Base-by-base conservation (phyloP, 2,113 vertebrate species). In the Upupa epops region DNA sequence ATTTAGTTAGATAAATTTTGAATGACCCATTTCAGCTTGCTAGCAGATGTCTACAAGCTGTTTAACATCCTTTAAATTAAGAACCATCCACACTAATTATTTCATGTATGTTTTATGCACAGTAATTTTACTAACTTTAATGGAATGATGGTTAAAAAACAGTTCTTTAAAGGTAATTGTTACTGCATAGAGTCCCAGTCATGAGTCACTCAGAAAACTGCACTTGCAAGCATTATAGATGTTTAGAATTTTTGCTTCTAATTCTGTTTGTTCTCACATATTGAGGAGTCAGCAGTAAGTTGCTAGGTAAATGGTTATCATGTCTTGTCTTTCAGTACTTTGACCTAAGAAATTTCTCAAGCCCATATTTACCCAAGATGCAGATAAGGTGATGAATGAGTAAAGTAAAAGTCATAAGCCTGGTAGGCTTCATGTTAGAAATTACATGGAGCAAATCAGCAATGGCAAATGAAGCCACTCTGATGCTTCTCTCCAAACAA, bases 31-130 rank as follows among this genome's bases (percentile, higher is more conserved):
- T 98, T 99, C 98, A 97, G 98, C 98, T 98, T 98, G 96, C 97
- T 98, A 99, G 98, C 98, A 99, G 98, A 99, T 99, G 99, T 99
- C 98, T 98, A 99, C 98, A 99, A 99, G 98, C 99, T 99, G 98
- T 98, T 99, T 98, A 99, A 99, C 98, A 98, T 98, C 98, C 98
- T 98, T 98, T 98, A 99, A 99, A 99, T 99, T 98, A 99, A 98
- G 98, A 98, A 98, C 98, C 97, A 98, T 99, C 98, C 97, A 98
- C 98, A 97, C 97, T 99, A 99, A 99, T 99, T 99, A 99, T 98
- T 99, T 98, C 97, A 98, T 99, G 98, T 99, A 98, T 98, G 97
- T 98, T 98, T 99, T 99, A 99, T 99, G 98, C 97, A 97, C 96
- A 98, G 98, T 98, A 98, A 98, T 98, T 98, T 98, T 98, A 98